A percentile compares a stretch with the other conserved stretches of the same genome.
phyloP scores from a whole-genome alignment of 2,797 vertebrate genomes.

The Gallinago nigripennis region DNA sequence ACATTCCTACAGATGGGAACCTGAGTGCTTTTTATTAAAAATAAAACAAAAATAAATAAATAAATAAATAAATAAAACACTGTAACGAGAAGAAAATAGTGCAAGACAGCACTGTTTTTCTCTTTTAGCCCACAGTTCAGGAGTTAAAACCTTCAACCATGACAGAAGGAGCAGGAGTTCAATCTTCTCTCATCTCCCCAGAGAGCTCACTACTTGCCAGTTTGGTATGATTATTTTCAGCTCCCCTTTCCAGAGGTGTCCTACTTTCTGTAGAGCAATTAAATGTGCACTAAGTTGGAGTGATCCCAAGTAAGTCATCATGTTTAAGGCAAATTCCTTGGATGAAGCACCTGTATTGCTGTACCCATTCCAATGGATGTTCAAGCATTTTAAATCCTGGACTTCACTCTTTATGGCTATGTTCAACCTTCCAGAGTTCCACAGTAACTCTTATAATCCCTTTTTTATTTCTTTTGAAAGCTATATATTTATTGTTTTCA shows the following conservation, averaged over 20 bases:
- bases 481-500: not conserved
- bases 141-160: not conserved
- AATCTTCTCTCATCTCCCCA: not conserved
- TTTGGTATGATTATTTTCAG: not conserved
- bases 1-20: not conserved
- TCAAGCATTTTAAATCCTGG: not conserved
- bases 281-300: not conserved
- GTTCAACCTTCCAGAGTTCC: not conserved
- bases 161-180: not conserved
- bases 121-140: not conserved
- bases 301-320: fast-evolving
- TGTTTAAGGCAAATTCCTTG: not conserved
- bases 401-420: not conserved
- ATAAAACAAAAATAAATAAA: not conserved
- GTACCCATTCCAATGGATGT: not conserved
- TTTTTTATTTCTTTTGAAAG: not conserved
- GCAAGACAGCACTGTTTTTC: not conserved
- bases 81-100: not conserved
- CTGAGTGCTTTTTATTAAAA: not conserved
- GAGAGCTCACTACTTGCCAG: not conserved
- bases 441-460: not conserved
- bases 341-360: not conserved
- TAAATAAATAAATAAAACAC: not conserved
- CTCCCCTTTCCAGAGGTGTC: not conserved
- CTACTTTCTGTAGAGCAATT: not conserved